Conservation (phyloP, 2,888 invertebrate genomes). For the Lasius fuliginosus region DNA sequence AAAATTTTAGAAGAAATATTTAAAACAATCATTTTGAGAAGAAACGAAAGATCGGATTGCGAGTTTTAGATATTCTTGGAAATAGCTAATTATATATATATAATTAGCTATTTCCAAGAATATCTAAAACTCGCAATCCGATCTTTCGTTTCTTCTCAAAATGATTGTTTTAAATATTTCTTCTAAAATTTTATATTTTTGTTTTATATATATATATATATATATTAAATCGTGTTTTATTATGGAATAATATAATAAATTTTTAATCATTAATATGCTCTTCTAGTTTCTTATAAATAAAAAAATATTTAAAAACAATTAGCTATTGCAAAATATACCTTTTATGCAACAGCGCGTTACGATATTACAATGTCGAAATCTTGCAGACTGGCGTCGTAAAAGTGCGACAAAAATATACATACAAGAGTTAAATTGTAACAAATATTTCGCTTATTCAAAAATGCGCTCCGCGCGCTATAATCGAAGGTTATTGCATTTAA, state of each 20-base stretch:
- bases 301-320: slow-evolving; percentile 8
- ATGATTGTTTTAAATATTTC: neutral
- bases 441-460: neutral
- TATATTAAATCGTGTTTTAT: neutral
- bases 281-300: slow-evolving; percentile 13
- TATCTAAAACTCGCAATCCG: neutral
- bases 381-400: neutral
- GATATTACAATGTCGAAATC: neutral
- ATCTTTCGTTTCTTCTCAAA: neutral
- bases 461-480: slow-evolving; percentile 16
- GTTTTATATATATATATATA: too few species aligned
- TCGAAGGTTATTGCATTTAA: neutral
- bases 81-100: neutral
- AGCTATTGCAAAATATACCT: neutral
- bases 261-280: neutral
- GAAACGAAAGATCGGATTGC: neutral
- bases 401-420: neutral
- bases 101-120: neutral
- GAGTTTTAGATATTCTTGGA: neutral
- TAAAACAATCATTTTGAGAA: neutral
- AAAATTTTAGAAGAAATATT: neutral
- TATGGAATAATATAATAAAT: neutral
- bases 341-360: neutral
- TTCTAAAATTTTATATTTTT: neutral
- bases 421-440: neutral